Base-by-base conservation (phyloP, 2,888 invertebrate genomes). In the Agrenia bidenticulata region DNA sequence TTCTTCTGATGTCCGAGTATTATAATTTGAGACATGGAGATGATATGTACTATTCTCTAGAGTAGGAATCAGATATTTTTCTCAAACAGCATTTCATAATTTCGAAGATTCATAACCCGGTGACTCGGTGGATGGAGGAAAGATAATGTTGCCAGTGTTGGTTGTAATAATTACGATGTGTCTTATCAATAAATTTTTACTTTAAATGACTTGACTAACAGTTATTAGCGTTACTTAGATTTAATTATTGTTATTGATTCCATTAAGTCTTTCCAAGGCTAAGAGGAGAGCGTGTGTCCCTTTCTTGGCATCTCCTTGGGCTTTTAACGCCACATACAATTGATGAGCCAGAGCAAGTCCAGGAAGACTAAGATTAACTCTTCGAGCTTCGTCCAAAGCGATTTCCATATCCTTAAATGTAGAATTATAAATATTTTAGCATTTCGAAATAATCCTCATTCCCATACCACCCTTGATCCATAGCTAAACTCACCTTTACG, bases 351-450 rank as follows among this genome's bases (percentile, higher is more conserved):
- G 37, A 1, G 67, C 67, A 15, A 67, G 53, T 5, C 67, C 67
- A 17, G 67, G 67, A n/a, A 67, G 61, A 17, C 45, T 39, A 17
- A 67, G 37, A 19, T 67, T 57, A 51, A 64, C 57, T 55, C 59
- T 50, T 21, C 67, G 19, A 1, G 61, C 61, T 64, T 67, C 67
- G 42, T 67, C 67, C 24, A 67, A 24, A 15, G 67, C 67, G 26
- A 67, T 67, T 59, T 67, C 67, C 64, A 67, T 64, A 42, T 67
- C 67, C 64, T 66, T n/a, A n/a, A 19, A 21, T 24, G 4, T 5
- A 51, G 23, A 51, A 51, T 19, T 15, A 19, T 15, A 15, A 39
- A 39, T 39, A 13, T 11, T 39, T 11, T 39, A 39, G 39, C 39
- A 39, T 39, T 39, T 39, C 39, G 13, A 9, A 39, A 39, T 11